A percentile compares a stretch with the other conserved stretches of the same genome.
These are phyloP conservation scores for Melanogrammus aeglefinus DNA, from an alignment of 2,797 vertebrate species.

Conservation along the genomic window DNA sequence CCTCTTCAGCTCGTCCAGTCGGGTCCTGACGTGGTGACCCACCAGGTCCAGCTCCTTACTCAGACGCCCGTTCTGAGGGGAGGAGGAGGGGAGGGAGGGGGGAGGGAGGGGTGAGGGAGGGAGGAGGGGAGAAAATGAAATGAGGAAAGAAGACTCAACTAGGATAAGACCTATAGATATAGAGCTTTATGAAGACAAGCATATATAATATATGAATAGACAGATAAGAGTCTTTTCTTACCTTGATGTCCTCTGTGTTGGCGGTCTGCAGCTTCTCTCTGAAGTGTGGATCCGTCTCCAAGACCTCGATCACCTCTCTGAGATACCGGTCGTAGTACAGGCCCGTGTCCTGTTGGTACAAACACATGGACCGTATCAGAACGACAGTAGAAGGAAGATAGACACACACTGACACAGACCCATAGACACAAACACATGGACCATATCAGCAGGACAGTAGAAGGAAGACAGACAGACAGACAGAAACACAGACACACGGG, in stretches of 20 bases:
- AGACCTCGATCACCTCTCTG: constrained; percentile 87
- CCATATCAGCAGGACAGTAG: not conserved
- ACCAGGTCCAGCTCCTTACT: constrained; percentile 90
- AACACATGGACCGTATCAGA: not conserved
- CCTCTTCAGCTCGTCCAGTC: constrained; percentile 87
- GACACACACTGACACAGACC: not conserved
- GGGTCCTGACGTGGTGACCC: constrained; percentile 85
- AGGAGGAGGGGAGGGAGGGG: not conserved
- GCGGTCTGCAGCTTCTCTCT: constrained; percentile 88
- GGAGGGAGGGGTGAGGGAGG: not conserved
- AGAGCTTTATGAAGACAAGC: not conserved
- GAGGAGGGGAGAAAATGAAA: not conserved
- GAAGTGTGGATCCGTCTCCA: constrained; percentile 90
- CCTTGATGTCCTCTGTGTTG: constrained; percentile 90
- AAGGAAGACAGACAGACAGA: too few species aligned
- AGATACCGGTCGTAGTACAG: constrained; percentile 90
- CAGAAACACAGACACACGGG: too few species aligned
- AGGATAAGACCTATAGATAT: not conserved
- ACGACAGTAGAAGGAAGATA: not conserved
- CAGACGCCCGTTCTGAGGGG: constrained; percentile 81
- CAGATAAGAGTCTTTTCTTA: constrained; percentile 30
- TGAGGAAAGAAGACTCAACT: not conserved
- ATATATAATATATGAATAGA: not conserved
- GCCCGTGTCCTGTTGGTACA: constrained; percentile 83
- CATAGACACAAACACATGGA: not conserved